Percentiles rank a stretch among this genome's conserved stretches.
phyloP scores from a whole-genome alignment of 2,113 vertebrate genomes.

The Mohoua ochrocephala region DNA sequence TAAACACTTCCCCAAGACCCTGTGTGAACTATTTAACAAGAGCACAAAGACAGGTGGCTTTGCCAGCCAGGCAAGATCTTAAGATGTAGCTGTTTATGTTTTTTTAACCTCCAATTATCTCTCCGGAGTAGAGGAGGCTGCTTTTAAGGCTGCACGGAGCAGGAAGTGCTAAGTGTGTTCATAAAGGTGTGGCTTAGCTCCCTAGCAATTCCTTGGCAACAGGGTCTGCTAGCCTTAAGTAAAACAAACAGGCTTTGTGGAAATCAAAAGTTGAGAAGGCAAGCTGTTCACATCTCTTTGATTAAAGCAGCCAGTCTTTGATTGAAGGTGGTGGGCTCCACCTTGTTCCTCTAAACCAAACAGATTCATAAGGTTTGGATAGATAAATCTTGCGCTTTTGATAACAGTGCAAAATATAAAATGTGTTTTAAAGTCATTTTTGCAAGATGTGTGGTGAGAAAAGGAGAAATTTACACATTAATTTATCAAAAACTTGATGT shows the following conservation, averaged over 20 bases:
- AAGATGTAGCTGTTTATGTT: neutral
- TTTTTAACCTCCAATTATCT: neutral
- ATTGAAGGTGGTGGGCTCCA: neutral
- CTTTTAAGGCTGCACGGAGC: neutral
- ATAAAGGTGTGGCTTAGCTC: conserved; percentile 55
- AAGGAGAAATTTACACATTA: neutral
- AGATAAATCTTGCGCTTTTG: neutral
- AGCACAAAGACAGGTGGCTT: neutral
- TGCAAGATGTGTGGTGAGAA: neutral
- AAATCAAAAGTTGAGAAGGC: conserved; percentile 33
- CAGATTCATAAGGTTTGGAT: neutral
- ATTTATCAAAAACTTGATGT: neutral
- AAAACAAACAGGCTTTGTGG: conserved; percentile 54
- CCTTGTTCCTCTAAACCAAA: neutral
- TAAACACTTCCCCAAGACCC: neutral
- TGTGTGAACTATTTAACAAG: neutral
- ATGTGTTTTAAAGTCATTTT: neutral
- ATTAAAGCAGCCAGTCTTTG: conserved; percentile 1
- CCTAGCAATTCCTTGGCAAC: conserved; percentile 50
- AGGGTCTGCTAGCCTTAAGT: conserved; percentile 9
- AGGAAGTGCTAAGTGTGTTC: conserved; percentile 27
- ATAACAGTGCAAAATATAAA: neutral
- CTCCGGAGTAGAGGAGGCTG: neutral
- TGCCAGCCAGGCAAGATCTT: neutral
- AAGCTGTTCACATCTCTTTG: neutral